Base-by-base conservation (phyloP, 2,113 vertebrate genomes). In the Myiozetetes cayanensis region DNA sequence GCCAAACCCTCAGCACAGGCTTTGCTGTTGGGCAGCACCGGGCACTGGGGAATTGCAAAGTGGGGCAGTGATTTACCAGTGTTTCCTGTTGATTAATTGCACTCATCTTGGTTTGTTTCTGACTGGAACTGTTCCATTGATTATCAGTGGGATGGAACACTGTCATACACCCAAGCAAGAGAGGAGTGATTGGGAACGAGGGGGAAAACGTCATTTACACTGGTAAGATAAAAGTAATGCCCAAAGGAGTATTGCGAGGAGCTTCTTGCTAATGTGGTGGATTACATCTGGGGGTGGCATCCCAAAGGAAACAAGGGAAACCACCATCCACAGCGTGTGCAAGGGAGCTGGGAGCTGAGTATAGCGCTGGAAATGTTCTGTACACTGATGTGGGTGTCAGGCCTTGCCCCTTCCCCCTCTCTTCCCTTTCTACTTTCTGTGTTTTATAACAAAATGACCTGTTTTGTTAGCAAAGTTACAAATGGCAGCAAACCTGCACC, bases 361-460 rank as follows among this genome's bases (percentile, higher is more conserved):
- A 37, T 58, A 23, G 9, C 22, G 0, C 37, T 80, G 27, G 37
- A 41, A 83, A 19, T 21, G 2, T 49, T 61, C 35, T 43, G 22
- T 46, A 4, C 2, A 6, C 46, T 33, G 43, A 17, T 30, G 21
- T 4, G 9, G 28, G 22, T 49, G 68, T 55, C 47, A 46, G 37
- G 19, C 12, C 28, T 53, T 27, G 10, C 33, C n/a, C 61, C 9
- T 5, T 1, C 3, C 25, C 1, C 10, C 7, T 8, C 21, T 3
- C 23, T 15, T 17, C 43, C 7, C 1, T 43, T 63, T 59, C 59
- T 8, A 17, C 19, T 68, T 56, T 27, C 70, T 50, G 14, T 28
- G 33, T 62, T 85, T 88, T 80, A 30, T 23, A 50, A 14, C 5
- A 8, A 55, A 76, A 35, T 19, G 14, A 23, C 24, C 25, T 3